These are phyloP conservation scores for Acanthosepion pharaonis DNA, from an alignment of 2,888 invertebrate species.

Conservation along the genomic window DNA sequence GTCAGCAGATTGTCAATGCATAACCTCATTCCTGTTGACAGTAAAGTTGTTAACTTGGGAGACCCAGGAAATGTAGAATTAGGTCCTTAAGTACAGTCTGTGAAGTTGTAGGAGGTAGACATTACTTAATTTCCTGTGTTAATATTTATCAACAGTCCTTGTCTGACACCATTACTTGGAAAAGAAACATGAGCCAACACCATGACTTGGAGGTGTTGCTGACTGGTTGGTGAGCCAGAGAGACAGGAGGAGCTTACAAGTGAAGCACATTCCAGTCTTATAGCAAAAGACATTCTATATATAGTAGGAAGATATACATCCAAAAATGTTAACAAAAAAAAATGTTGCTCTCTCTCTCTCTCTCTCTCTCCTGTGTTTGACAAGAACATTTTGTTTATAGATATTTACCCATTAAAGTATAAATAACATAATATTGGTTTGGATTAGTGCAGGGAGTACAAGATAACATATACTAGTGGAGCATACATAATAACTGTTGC, in stretches of 20 bases:
- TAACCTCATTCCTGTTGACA: neutral
- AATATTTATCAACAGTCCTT: neutral
- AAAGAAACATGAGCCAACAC: neutral
- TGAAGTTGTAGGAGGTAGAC: neutral
- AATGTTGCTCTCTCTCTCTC: neutral
- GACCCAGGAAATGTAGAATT: neutral
- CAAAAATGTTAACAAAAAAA: neutral
- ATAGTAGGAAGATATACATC: neutral
- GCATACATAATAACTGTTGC: no score
- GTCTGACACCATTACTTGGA: neutral
- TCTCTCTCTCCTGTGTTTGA: neutral
- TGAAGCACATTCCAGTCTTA: conserved; percentile 33
- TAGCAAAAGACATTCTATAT: neutral
- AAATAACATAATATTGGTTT: no score
- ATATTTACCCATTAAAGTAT: no score
- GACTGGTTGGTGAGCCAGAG: neutral
- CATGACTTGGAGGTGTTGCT: neutral
- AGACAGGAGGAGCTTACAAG: neutral
- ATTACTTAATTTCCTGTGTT: conserved; percentile 11
- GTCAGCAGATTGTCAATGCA: neutral
- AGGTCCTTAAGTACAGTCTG: neutral
- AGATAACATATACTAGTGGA: no score
- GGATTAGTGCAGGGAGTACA: no score
- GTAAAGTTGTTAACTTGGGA: neutral
- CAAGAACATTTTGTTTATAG: no score